Percentiles rank a stretch among this genome's conserved stretches.
These are phyloP conservation scores for Sceloporus tristichus DNA, from an alignment of 2,113 vertebrate species.

Conservation along the genomic window DNA sequence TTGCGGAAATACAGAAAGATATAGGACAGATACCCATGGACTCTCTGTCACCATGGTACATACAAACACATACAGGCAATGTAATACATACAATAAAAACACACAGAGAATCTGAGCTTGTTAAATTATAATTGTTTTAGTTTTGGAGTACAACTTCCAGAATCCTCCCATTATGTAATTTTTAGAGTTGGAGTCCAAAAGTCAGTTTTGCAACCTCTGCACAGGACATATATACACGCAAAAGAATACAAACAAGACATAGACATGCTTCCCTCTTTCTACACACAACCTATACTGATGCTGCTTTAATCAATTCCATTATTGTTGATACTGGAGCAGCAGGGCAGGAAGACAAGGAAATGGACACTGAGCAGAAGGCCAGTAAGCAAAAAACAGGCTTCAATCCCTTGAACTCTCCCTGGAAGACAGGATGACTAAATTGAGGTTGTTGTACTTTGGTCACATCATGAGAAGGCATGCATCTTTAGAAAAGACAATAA, in stretches of 20 bases:
- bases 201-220: too few relatives aligned
- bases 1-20: too few relatives aligned
- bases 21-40: background rate
- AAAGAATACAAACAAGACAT: background rate
- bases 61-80: background rate
- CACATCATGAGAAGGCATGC: too few relatives aligned
- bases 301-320: background rate
- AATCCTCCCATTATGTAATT: too few relatives aligned
- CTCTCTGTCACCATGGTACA: background rate
- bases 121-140: too few relatives aligned
- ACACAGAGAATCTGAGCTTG: background rate
- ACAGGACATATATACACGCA: too few relatives aligned
- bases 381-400: background rate
- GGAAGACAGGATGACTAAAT: too few relatives aligned
- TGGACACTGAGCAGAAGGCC: background rate
- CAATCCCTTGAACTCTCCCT: background rate
- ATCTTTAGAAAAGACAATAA: too few relatives aligned
- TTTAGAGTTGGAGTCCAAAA: too few relatives aligned
- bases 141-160: too few relatives aligned
- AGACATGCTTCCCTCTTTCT: background rate
- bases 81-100: background rate
- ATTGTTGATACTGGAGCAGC: background rate
- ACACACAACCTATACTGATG: background rate
- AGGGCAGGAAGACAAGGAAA: background rate
- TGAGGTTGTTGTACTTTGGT: too few relatives aligned